Base-by-base conservation (phyloP, 2,113 vertebrate genomes). In the Gallinago paraguaiae region DNA sequence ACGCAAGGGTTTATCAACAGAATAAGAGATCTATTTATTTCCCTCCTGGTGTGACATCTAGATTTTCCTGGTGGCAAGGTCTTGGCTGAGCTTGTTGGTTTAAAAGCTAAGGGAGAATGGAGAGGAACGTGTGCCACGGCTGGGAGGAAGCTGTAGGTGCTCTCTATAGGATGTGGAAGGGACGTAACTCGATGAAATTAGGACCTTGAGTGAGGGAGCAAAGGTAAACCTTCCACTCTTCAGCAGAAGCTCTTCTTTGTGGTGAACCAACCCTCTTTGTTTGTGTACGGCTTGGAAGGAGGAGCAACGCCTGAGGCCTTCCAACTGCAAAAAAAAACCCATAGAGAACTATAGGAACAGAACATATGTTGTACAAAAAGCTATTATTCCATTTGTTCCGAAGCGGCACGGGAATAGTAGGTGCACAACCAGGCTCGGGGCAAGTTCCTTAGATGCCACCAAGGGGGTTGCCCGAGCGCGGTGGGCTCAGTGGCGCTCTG, bases 301-400 rank as follows among this genome's bases (percentile, higher is more conserved):
- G 65, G 65, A 85, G 85, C 80, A 88, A 92, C 83, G 91, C 92
- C 92, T 68, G 86, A 86, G 96, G 93, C 79, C 82, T 96, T 94
- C 72, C 96, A 97, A 98, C 96, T 92, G 96, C 86, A 97, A 85
- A 95, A 98, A 98, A 39, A 39, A 39, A 39, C 39, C 39, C 39
- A 96, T 93, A 97, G 94, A 88, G 64, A 93, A 63, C 92, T 92
- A 80, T 89, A 97, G 86, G 95, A 96, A 83, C 71, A 53, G 93
- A 98, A 95, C 92, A 95, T 88, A 92, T 95, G 94, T 83, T 94
- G 67, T 94, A 82, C 91, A 94, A 93, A 93, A 97, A 93, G 94
- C 96, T 97, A 86, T 89, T 97, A 96, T 83, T 97, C 96, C 75
- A 75, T 97, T 95, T 87, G 83, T 97, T 97, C 91, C 96, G 96